Evolutionary conservation across 2,888 invertebrate genomes (phyloP), one percentile per base, ranked within the genome.

Genomic region (Drosophila cognata): DNA sequence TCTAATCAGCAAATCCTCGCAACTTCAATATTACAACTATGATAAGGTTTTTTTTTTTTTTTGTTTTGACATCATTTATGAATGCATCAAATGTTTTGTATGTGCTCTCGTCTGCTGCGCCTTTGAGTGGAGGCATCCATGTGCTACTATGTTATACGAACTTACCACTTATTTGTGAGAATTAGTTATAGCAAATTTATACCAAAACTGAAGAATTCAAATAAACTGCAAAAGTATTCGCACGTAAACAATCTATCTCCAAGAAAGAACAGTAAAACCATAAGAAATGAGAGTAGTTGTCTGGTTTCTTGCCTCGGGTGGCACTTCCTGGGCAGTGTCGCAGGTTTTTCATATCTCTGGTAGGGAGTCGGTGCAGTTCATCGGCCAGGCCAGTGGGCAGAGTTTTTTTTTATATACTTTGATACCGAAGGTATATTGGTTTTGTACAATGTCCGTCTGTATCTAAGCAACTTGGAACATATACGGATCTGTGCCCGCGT

Each of bases 121-220:
- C 52, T 53, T 35, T 21, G 52, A 35, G 35, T 33, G 21, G 52
- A 53, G 33, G 13, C n/a, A 38, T 33, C 8, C 33, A 28, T 53
- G 52, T 53, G 52, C 52, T 53, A 87, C 90, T 90, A 89, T 87
- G 74, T 74, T 77, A 77, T 79, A 74, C 70, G 66, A 76, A 53
- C 52, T 16, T 86, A 86, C 89, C 52, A 64, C 52, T 41, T 75
- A 89, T 76, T 69, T 67, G 64, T 81, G 84, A 71, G 72, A 80
- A 82, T 90, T 80, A 89, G 77, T 82, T 71, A 80, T 56, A 66
- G 72, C 71, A 72, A 87, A 88, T 83, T 77, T 84, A 84, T 84
- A 87, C 88, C 90, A 87, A 86, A 86, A 89, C 80, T 77, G 78
- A 77, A 81, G 63, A 76, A 84, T 87, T 79, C 70, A 87, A 77